Evolutionary conservation across 2,113 vertebrate genomes (phyloP).

Genomic region (Dolichotis patagonum): DNA sequence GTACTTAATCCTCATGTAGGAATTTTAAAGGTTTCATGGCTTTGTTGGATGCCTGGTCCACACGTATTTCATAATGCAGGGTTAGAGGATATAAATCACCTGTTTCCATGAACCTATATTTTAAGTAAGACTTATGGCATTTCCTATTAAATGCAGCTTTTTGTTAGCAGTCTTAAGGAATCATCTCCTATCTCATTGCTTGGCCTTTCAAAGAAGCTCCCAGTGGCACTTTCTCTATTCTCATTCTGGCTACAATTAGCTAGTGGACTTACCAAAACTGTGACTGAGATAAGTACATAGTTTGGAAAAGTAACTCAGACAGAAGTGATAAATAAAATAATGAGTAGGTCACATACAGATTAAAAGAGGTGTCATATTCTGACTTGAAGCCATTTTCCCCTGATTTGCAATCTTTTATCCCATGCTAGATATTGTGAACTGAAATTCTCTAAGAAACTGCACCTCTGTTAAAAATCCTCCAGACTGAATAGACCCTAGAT

Average conservation of each 20-base stretch:
- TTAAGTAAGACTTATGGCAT: background rate
- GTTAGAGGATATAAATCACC: background rate
- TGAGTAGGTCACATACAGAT: background rate
- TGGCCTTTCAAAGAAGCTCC: background rate
- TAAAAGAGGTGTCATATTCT: background rate
- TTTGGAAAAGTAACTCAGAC: background rate
- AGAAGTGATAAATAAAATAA: background rate
- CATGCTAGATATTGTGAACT: background rate
- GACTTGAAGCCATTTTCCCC: background rate
- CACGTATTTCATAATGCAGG: background rate
- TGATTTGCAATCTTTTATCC: constrained; percentile 14
- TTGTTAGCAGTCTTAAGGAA: background rate
- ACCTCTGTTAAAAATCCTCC: background rate
- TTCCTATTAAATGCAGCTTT: background rate
- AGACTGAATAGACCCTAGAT: background rate
- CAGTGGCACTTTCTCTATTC: background rate
- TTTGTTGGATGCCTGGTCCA: background rate
- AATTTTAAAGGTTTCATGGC: background rate
- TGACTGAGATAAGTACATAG: background rate
- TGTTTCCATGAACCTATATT: background rate
- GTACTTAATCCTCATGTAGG: background rate
- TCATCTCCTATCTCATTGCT: background rate
- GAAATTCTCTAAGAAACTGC: background rate
- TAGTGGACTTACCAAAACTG: background rate
- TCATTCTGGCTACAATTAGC: background rate